These are phyloP conservation scores for silkworm (Bombyx mori) DNA, from an alignment of 1,140 invertebrate species.

Conservation along the genomic window DNA sequence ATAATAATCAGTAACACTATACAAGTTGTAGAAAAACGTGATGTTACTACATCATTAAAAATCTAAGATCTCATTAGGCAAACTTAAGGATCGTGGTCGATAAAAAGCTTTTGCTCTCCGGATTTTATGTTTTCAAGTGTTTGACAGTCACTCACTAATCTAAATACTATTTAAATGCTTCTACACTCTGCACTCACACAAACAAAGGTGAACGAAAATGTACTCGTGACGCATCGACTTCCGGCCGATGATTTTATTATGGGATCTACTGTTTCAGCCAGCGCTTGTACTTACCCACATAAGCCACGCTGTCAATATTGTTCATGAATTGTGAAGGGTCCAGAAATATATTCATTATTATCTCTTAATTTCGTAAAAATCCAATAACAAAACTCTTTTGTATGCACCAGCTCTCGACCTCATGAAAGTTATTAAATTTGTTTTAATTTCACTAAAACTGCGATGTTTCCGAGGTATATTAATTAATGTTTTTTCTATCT, in stretches of 20 bases:
- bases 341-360: too few relatives aligned
- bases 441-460: too few relatives aligned
- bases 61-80: too few relatives aligned
- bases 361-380: too few relatives aligned
- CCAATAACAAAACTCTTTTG: too few relatives aligned
- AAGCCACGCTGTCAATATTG: too few relatives aligned
- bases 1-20: conserved; percentile 62
- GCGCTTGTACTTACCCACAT: conserved; percentile 13
- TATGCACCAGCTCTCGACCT: too few relatives aligned
- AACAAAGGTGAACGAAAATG: conserved; percentile 60
- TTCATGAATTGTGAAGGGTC: too few relatives aligned
- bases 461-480: too few relatives aligned
- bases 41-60: conserved; percentile 13
- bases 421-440: too few relatives aligned
- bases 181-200: conserved; percentile 47
- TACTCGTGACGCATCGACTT: conserved; percentile 64
- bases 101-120: background rate
- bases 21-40: conserved; percentile 45
- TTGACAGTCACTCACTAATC: background rate
- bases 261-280: conserved; percentile 57
- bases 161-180: conserved; percentile 1
- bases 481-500: too few relatives aligned
- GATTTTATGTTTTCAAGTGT: background rate
- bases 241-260: conserved; percentile 68
- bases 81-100: too few relatives aligned